These are phyloP conservation scores for Meloe dianella DNA, from an alignment of 2,888 invertebrate genomes.

Conservation along the genomic window DNA sequence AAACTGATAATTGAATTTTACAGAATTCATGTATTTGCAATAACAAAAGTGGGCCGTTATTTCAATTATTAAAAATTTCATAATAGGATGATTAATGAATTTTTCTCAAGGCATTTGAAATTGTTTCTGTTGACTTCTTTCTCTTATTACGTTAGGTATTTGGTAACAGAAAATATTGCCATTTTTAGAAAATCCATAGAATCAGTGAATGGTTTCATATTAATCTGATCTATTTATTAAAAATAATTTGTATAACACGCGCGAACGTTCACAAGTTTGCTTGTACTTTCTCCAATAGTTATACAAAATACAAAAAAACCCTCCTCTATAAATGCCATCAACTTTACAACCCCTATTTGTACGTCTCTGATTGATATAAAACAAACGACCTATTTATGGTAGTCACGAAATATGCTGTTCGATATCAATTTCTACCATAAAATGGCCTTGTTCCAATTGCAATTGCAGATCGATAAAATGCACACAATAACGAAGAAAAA, in stretches of 20 bases:
- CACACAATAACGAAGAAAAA: neutral
- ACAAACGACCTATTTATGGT: neutral
- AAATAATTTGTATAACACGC: no score
- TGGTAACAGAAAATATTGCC: neutral
- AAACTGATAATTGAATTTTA: no score
- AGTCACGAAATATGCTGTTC: neutral
- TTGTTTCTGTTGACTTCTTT: neutral
- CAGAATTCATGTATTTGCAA: neutral
- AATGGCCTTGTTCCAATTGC: neutral
- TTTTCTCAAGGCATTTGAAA: neutral
- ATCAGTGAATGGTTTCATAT: no score
- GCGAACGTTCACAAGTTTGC: no score
- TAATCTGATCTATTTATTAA: no score
- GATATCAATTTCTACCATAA: no score
- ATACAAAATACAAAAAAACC: no score
- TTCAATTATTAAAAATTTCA: slow-evolving; percentile 3
- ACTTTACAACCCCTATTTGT: no score
- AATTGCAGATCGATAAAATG: neutral
- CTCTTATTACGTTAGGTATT: neutral
- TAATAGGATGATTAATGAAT: slow-evolving; percentile 3
- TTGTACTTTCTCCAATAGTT: no score
- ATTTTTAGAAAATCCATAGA: no score
- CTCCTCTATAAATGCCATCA: no score
- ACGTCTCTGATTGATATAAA: no score
- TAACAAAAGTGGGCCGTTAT: slow-evolving; percentile 2